phyloP scores from a whole-genome alignment of 1,140 invertebrate species.

The Atta texana region DNA sequence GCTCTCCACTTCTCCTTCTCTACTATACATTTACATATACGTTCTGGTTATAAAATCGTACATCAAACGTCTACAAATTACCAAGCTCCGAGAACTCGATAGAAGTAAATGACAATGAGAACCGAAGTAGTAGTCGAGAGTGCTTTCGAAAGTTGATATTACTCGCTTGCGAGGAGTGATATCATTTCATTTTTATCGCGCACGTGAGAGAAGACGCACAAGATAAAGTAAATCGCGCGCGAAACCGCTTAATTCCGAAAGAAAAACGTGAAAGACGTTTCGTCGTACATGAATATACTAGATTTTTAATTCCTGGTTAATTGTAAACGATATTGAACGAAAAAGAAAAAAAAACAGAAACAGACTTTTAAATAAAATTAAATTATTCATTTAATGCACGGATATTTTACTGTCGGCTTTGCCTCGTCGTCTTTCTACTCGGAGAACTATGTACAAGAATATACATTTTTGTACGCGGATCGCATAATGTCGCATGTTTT shows the following conservation, averaged over 20 bases:
- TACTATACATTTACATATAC: constrained; percentile 48
- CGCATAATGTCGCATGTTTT: constrained; percentile 26
- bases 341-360: not conserved
- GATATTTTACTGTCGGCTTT: constrained; percentile 14
- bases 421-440: constrained; percentile 1
- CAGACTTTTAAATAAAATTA: constrained; percentile 18
- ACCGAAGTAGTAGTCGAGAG: constrained; percentile 38
- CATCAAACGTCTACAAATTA: constrained; percentile 48
- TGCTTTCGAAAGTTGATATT: constrained; percentile 53
- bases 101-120: constrained; percentile 31
- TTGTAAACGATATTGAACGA: constrained; percentile 5
- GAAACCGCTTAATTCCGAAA: constrained; percentile 31
- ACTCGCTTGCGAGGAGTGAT: constrained; percentile 35
- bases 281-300: not conserved
- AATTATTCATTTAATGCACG: not conserved
- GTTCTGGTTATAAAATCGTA: constrained; percentile 40
- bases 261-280: constrained; percentile 32
- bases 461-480: constrained; percentile 21
- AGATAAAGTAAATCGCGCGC: constrained; percentile 29
- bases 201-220: not conserved
- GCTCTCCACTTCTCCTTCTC: not conserved
- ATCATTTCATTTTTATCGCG: constrained; percentile 49
- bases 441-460: constrained; percentile 27
- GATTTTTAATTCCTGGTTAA: constrained; percentile 26
- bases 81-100: constrained; percentile 22